A percentile compares a stretch with the other conserved stretches of the same genome.
Conservation (phyloP, 2,888 invertebrate genomes). For the Coleophora deauratella region DNA sequence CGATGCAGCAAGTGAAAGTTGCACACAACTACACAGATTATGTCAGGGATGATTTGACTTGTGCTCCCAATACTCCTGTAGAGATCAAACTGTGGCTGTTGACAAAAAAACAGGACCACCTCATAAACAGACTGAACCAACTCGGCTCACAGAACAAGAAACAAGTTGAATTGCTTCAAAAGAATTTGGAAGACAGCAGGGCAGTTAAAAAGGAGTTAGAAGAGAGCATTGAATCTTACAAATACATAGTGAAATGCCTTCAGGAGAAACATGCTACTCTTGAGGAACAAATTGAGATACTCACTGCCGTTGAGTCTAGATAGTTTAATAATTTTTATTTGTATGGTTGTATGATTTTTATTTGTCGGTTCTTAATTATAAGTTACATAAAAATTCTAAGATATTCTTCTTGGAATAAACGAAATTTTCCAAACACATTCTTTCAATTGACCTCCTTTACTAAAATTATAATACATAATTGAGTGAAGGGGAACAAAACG, state of each 20-base stretch:
- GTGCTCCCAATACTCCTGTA: conserved; percentile 37
- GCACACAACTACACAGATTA: conserved; percentile 42
- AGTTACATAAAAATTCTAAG: too few species aligned
- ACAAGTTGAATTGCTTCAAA: conserved; percentile 44
- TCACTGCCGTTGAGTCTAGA: conserved; percentile 57
- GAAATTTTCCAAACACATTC: too few species aligned
- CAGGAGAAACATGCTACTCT: conserved; percentile 62
- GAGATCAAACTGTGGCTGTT: conserved; percentile 53
- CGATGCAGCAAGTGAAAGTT: conserved; percentile 35
- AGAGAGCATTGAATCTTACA: conserved; percentile 45
- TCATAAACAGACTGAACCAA: conserved; percentile 46
- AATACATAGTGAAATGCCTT: conserved; percentile 57
- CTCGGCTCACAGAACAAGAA: conserved; percentile 44
- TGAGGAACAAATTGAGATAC: conserved; percentile 63
- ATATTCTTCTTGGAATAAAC: too few species aligned
- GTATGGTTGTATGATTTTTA: too few species aligned
- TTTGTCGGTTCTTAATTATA: too few species aligned
- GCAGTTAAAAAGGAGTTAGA: conserved; percentile 41
- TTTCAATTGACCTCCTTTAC: too few species aligned
- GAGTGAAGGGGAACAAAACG: too few species aligned
- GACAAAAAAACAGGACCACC: conserved; percentile 55
- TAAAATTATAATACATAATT: too few species aligned
- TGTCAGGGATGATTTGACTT: conserved; percentile 44
- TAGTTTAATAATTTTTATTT: conserved; percentile 15
- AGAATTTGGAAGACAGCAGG: conserved; percentile 36